A percentile compares a stretch with the other conserved stretches of the same genome.
phyloP scores from a whole-genome alignment of 2,797 vertebrate species.

The Phataginus tricuspis region DNA sequence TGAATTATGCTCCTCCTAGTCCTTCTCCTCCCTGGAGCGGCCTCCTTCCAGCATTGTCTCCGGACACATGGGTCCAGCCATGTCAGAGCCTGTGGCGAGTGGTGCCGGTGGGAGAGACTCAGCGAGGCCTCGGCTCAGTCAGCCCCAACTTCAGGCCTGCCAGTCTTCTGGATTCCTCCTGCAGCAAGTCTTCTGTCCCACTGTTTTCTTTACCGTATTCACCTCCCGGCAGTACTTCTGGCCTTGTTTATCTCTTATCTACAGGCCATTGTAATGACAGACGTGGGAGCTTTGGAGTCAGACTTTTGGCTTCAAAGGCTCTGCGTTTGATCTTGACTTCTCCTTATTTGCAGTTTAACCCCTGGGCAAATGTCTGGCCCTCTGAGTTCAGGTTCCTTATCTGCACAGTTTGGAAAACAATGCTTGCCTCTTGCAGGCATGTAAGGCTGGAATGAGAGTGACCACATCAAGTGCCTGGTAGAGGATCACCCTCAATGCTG shows the following conservation, averaged over 20 bases:
- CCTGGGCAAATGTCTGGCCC: conserved; percentile 40
- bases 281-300: background rate
- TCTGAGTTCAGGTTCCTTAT: conserved; percentile 53
- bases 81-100: too few species aligned
- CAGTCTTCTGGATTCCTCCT: background rate
- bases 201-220: background rate
- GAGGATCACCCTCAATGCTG: background rate
- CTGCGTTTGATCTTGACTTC: conserved; percentile 54
- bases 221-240: background rate
- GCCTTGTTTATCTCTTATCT: background rate
- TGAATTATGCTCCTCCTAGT: background rate
- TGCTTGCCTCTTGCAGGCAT: background rate
- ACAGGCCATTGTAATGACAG: background rate
- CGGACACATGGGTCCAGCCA: background rate
- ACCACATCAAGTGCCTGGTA: background rate
- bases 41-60: background rate
- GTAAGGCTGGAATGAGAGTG: background rate
- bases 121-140: background rate
- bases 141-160: background rate
- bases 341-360: conserved; percentile 45
- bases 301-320: too few species aligned
- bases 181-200: background rate
- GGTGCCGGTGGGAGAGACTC: background rate
- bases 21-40: background rate
- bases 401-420: conserved; percentile 9